A percentile compares a stretch with the other conserved stretches of the same genome.
Conservation (phyloP, 1,140 invertebrate species). For the Aradophagus sp. region DNA sequence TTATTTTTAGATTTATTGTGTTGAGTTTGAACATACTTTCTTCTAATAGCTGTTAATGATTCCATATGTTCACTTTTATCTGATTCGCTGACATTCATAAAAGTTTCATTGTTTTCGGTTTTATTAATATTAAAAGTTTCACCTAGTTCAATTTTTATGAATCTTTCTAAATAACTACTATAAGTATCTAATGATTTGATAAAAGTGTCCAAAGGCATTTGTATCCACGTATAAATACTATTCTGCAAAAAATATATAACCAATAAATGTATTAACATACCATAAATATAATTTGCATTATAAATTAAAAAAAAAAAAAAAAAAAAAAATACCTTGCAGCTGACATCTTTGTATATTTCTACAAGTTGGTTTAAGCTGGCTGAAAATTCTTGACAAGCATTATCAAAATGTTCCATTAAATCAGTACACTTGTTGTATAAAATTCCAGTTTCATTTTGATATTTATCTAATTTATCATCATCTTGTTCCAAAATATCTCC, state of each 20-base stretch:
- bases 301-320: too few relatives aligned
- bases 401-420: constrained; percentile 62
- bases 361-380: constrained; percentile 58
- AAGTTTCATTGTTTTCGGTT: constrained; percentile 42
- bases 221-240: constrained; percentile 63
- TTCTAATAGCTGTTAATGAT: too few relatives aligned
- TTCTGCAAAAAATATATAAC: constrained; percentile 63
- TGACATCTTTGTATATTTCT: constrained; percentile 61
- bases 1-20: too few relatives aligned
- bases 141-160: constrained; percentile 64
- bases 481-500: constrained; percentile 66
- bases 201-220: constrained; percentile 67
- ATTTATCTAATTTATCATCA: constrained; percentile 56
- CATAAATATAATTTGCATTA: constrained; percentile 8
- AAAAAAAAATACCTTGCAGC: constrained; percentile 60
- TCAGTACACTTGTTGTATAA: constrained; percentile 59
- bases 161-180: constrained; percentile 62
- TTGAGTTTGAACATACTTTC: too few relatives aligned
- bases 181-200: constrained; percentile 68
- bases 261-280: too few relatives aligned
- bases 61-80: constrained; percentile 61
- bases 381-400: constrained; percentile 58
- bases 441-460: constrained; percentile 61
- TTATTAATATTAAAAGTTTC: constrained; percentile 39
- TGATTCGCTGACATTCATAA: constrained; percentile 47